Conservation (phyloP, 1,140 invertebrate genomes). For the Drosophila seguyi region DNA sequence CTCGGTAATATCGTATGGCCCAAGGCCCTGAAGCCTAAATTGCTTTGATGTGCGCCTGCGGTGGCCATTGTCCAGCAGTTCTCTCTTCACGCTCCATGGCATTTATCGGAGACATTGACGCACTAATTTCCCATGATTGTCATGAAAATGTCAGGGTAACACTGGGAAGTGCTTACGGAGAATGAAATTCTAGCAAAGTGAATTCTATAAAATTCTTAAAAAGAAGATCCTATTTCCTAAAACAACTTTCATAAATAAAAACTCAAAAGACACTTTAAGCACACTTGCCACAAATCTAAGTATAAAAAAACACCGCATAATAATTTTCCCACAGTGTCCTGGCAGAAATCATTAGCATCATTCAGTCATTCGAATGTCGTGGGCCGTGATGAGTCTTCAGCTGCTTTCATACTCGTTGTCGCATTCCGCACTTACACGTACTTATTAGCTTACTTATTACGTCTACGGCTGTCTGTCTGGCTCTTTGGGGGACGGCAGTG, state of each 20-base stretch:
- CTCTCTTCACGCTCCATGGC: conserved; percentile 7
- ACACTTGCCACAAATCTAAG: not conserved
- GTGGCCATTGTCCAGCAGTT: conserved; percentile 22
- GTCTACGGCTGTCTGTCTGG: not conserved
- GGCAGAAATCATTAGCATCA: conserved; percentile 42
- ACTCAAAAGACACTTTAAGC: not conserved
- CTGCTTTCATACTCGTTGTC: conserved; percentile 48
- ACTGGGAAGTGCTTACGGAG: not conserved
- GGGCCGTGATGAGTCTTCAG: conserved; percentile 9
- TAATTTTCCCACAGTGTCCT: not conserved
- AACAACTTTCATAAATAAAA: not conserved
- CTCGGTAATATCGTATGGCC: conserved; percentile 19
- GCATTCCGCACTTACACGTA: conserved; percentile 57
- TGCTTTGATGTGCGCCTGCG: conserved; percentile 28
- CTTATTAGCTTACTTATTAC: conserved; percentile 46
- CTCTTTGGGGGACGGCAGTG: not conserved
- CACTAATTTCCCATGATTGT: conserved; percentile 64
- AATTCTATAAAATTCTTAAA: not conserved
- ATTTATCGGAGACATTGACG: conserved; percentile 16
- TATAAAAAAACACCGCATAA: not conserved
- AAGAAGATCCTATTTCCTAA: too few relatives aligned
- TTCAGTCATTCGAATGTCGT: conserved; percentile 26
- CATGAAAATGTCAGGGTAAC: conserved; percentile 42
- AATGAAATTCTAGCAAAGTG: not conserved
- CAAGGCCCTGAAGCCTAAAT: conserved; percentile 17